Conservation (phyloP, 2,113 vertebrate genomes). For the Okapia johnstoni region DNA sequence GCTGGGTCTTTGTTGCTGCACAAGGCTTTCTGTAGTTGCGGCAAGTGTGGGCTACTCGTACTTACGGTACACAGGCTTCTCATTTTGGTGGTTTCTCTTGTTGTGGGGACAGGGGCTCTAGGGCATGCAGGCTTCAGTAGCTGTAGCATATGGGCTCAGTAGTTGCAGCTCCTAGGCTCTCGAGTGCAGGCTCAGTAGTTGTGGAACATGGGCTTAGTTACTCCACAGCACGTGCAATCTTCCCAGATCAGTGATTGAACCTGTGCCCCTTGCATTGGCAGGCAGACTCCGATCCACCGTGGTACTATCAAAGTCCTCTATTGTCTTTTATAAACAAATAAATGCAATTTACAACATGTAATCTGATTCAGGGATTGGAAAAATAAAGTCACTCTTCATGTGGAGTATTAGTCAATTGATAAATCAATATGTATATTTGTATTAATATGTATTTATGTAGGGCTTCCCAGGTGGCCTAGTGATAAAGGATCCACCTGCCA, state of each 20-base stretch:
- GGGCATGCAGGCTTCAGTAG: neutral
- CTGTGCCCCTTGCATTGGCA: neutral
- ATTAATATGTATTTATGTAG: neutral
- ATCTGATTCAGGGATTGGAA: neutral
- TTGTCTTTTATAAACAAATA: neutral
- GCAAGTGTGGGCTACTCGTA: neutral
- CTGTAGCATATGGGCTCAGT: neutral
- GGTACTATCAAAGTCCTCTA: neutral
- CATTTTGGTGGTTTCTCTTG: neutral
- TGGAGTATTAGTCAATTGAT: neutral
- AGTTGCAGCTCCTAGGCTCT: neutral
- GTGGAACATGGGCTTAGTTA: neutral
- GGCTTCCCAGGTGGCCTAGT: neutral
- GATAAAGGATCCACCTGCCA: neutral
- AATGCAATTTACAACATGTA: neutral
- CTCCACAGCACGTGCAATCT: neutral
- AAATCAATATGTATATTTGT: neutral
- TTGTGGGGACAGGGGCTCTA: neutral
- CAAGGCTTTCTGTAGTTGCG: neutral
- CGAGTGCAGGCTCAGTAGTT: neutral
- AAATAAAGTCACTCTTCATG: neutral
- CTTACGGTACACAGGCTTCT: neutral
- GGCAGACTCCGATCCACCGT: neutral
- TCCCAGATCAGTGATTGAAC: neutral
- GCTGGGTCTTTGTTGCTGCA: neutral